Conservation (phyloP, 2,888 invertebrate species). For the Lochmaea capreae region DNA sequence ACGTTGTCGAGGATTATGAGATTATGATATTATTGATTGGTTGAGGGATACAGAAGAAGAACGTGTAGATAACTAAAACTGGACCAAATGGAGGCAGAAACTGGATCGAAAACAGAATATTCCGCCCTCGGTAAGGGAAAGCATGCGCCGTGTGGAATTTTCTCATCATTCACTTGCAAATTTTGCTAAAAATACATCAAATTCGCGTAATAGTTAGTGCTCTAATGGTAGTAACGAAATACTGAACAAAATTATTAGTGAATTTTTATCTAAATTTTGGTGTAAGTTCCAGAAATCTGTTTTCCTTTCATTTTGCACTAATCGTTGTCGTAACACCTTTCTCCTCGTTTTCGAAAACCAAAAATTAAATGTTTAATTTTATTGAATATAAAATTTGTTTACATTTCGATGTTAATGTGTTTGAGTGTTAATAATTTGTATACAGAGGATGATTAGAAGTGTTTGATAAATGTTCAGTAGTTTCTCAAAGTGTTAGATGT, state of each 20-base stretch:
- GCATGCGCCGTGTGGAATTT: constrained; percentile 39
- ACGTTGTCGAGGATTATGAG: neutral
- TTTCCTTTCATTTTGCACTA: constrained; percentile 59
- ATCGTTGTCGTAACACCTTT: constrained; percentile 58
- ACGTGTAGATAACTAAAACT: constrained; percentile 43
- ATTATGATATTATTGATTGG: constrained; percentile 24
- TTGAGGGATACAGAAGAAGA: constrained; percentile 13
- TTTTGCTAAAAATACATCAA: constrained; percentile 48
- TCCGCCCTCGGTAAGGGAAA: constrained; percentile 44
- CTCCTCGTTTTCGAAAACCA: constrained; percentile 42
- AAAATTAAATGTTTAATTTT: constrained; percentile 47
- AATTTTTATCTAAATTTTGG: constrained; percentile 61
- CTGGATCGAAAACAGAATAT: constrained; percentile 52
- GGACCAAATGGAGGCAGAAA: constrained; percentile 54
- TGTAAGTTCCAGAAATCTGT: constrained; percentile 56
- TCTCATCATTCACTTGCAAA: constrained; percentile 48
- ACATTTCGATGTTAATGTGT: constrained; percentile 51
- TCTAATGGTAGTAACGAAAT: constrained; percentile 48
- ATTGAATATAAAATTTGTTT: constrained; percentile 45
- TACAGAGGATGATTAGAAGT: constrained; percentile 47
- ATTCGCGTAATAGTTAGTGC: constrained; percentile 45
- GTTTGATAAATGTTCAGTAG: constrained; percentile 52
- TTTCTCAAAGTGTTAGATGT: constrained; percentile 52
- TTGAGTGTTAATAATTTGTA: constrained; percentile 50
- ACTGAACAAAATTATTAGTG: constrained; percentile 60